Conservation (phyloP, 2,113 vertebrate species). For the Crotalus horridus region DNA sequence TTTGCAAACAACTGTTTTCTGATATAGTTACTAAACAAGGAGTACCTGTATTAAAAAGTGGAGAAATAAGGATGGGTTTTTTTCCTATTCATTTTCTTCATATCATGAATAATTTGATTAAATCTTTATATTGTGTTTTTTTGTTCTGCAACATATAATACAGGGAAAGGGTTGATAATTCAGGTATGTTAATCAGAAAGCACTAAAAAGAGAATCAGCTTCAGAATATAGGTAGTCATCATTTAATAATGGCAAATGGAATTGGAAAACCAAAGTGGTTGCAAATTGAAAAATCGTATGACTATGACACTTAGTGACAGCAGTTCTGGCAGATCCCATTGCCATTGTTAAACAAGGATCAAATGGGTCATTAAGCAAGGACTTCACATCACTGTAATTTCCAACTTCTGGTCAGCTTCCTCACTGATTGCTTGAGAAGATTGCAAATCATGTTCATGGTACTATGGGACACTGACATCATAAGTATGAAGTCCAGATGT, state of each 20-base stretch:
- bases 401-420: not conserved
- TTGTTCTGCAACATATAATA: constrained; percentile 1
- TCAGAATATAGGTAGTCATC: not conserved
- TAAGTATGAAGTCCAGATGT: not conserved
- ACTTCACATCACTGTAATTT: not conserved
- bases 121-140: not conserved
- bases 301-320: not conserved
- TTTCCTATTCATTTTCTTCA: not conserved
- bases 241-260: not conserved
- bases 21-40: not conserved
- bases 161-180: not conserved
- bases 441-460: not conserved
- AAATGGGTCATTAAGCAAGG: not conserved
- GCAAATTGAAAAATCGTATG: not conserved
- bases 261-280: not conserved
- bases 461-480: not conserved
- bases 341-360: not conserved
- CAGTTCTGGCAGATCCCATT: not conserved
- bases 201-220: not conserved
- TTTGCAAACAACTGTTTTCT: not conserved
- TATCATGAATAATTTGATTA: not conserved
- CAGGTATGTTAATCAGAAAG: not conserved
- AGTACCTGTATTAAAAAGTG: not conserved
- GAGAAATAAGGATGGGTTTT: not conserved
- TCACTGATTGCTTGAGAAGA: not conserved